A percentile compares a stretch with the other conserved stretches of the same genome.
Conservation (phyloP, 2,888 invertebrate genomes). For the Andrena haemorrhoa region DNA sequence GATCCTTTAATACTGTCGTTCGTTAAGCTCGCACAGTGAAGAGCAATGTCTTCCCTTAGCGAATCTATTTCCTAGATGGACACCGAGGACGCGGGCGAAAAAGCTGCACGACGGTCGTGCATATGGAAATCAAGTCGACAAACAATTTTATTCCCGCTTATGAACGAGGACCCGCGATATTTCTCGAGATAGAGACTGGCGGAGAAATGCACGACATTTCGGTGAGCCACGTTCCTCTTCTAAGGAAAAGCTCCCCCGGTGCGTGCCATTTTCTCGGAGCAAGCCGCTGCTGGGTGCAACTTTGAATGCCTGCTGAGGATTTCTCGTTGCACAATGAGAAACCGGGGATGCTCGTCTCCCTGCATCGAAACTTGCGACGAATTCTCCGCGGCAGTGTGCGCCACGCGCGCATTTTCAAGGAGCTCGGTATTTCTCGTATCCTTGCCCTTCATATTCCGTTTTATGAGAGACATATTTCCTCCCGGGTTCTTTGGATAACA, state of each 20-base stretch:
- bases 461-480: neutral
- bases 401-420: constrained; percentile 18
- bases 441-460: neutral
- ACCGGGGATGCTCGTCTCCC: constrained; percentile 13
- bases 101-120: neutral
- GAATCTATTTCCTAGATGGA: neutral
- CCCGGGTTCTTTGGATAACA: neutral
- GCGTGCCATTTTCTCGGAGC: neutral
- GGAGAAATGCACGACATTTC: constrained; percentile 27
- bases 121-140: constrained; percentile 9
- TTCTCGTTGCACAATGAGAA: constrained; percentile 15
- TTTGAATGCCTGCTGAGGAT: constrained; percentile 46
- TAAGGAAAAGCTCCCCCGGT: constrained; percentile 16
- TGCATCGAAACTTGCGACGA: constrained; percentile 16
- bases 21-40: neutral
- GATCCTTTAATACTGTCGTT: neutral
- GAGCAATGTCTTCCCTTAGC: neutral
- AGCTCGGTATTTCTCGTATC: neutral
- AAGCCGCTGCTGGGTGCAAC: neutral
- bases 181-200: constrained; percentile 1
- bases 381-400: constrained; percentile 19
- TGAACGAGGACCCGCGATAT: constrained; percentile 27
- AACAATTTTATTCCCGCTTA: constrained; percentile 48
- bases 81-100: neutral
- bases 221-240: constrained; percentile 17